Conservation (phyloP, 2,888 invertebrate genomes). For the Xanthorhoe designata region DNA sequence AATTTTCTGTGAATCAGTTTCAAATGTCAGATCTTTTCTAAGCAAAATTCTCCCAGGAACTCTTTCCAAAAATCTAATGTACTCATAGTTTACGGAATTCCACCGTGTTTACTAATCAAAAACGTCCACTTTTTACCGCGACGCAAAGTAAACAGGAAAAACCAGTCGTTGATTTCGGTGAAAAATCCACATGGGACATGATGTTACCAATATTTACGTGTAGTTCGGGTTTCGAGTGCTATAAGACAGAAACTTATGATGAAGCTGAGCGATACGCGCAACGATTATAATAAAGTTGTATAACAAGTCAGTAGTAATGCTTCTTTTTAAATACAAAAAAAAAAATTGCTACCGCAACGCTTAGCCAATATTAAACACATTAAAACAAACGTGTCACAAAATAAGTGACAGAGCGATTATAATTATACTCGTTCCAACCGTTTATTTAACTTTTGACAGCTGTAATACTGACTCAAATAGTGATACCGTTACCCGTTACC, state of each 20-base stretch:
- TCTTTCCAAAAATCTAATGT: constrained; percentile 35
- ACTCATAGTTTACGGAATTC: constrained; percentile 34
- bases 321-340: no score
- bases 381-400: no score
- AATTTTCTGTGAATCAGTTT: background rate
- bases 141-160: constrained; percentile 30
- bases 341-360: no score
- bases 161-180: constrained; percentile 41
- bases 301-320: no score
- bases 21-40: background rate
- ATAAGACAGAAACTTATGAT: constrained; percentile 35
- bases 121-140: constrained; percentile 27
- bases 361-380: no score
- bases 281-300: background rate
- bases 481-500: no score
- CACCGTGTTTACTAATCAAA: constrained; percentile 37
- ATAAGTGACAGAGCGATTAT: no score
- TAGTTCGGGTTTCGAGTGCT: constrained; percentile 50
- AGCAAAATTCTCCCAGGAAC: constrained; percentile 11
- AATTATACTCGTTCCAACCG: no score
- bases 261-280: background rate
- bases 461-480: no score
- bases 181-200: constrained; percentile 47
- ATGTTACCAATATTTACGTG: constrained; percentile 61
- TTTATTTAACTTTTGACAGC: no score